Evolutionary conservation across 2,888 invertebrate genomes (phyloP), one percentile per base, ranked within the genome.

Genomic region (Pristionchus fissidentatus): DNA sequence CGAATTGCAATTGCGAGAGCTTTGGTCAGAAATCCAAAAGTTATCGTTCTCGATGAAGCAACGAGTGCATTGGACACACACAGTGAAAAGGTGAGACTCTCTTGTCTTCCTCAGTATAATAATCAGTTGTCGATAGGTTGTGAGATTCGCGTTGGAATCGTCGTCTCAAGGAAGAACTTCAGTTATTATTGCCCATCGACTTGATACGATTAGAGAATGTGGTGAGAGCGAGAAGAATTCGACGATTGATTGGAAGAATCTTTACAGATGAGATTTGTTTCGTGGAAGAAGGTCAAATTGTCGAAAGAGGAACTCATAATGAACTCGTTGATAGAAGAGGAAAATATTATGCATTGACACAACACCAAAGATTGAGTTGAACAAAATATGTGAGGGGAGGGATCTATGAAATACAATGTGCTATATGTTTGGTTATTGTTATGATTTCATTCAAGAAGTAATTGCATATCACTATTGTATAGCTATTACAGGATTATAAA

Each of bases 1-100:
- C 46, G 77, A 77, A 35, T 77, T 26, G 49, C 49, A 26, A 49
- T 77, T 49, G 77, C 77, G 46, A 46, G 77, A 77, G 77, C 77
- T 19, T 38, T 70, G 7, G 70, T 41, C 1, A 41, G 70, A 19
- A 77, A 52, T 22, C 41, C 77, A 10, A 41, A 49, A 77, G 77
- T 77, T 46, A 52, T 77, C 26, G 19, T 77, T 15, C 32, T 77
- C 29, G 77, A 77, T 46, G 77, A 49, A 10, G 77, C 77, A 22
- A 77, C 77, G 46, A 73, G 73, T 29, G 73, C 73, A 73, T 70
- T 70, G 41, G 46, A 46, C 22, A 73, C 43, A 3, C 73, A 70
- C 3, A 70, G 70, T 70, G 43, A 73, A 46, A 43, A 73, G 73
- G 73, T 73, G 10, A 4, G 5, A 3, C 22, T 52, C n/a, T 52